Conservation (phyloP, 2,113 vertebrate species). For the Benthochromis sp. region DNA sequence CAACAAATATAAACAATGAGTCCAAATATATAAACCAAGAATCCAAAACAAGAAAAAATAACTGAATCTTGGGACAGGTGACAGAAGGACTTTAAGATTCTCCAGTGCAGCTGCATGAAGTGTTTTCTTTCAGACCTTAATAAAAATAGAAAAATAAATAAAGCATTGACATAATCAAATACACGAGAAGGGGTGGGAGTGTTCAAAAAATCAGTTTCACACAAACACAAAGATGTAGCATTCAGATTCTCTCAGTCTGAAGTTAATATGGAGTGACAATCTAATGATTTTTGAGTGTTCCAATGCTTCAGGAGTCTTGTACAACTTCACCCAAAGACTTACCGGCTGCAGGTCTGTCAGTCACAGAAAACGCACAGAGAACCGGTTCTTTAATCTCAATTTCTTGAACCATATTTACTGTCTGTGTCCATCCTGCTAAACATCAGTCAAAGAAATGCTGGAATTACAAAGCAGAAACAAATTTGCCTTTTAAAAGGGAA, state of each 20-base stretch:
- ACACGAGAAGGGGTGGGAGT: neutral
- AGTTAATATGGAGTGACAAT: slow-evolving; percentile 34
- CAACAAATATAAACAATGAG: neutral
- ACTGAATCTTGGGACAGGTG: neutral
- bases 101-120: neutral
- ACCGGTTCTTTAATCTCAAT: neutral
- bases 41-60: neutral
- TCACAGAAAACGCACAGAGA: neutral
- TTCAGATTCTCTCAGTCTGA: neutral
- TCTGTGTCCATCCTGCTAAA: neutral
- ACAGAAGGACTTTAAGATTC: neutral
- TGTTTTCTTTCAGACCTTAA: neutral
- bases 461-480: neutral
- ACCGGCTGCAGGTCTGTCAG: neutral
- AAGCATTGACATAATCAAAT: neutral
- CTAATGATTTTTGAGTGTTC: slow-evolving; percentile 33
- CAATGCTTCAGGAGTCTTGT: slow-evolving; percentile 4
- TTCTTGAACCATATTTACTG: neutral
- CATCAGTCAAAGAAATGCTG: neutral
- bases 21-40: neutral
- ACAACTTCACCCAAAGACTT: neutral
- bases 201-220: neutral
- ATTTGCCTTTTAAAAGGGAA: neutral
- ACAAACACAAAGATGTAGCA: neutral
- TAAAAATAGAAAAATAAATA: neutral